Conservation (phyloP, 1,140 invertebrate genomes). For the Ptiloglossa arizonensis region DNA sequence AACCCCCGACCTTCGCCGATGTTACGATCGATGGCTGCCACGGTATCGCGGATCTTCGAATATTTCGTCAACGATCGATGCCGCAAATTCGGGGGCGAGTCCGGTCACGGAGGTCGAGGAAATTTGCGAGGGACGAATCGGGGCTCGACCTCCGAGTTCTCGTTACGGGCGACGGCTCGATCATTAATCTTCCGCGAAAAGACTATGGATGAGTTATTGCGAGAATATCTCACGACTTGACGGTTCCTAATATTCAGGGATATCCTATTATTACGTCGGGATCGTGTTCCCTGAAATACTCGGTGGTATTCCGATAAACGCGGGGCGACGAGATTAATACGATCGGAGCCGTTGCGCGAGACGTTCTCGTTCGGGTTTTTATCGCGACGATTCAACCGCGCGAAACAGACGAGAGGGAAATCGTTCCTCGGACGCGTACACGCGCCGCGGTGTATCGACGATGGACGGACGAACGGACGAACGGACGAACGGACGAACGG, state of each 20-base stretch:
- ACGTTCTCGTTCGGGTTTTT: too few relatives aligned
- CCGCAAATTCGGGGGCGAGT: not conserved
- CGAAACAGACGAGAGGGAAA: too few relatives aligned
- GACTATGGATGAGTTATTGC: slow-evolving; percentile 20
- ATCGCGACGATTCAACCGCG: too few relatives aligned
- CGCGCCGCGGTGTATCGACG: too few relatives aligned
- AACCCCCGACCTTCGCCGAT: too few relatives aligned
- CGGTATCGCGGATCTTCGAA: too few relatives aligned
- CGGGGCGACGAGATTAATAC: slow-evolving; percentile 41
- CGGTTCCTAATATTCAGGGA: slow-evolving; percentile 30
- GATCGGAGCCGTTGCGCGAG: too few relatives aligned
- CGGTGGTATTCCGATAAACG: slow-evolving; percentile 36
- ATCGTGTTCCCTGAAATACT: slow-evolving; percentile 35
- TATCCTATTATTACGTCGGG: slow-evolving; percentile 32
- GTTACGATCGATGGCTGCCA: too few relatives aligned
- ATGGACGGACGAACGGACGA: too few relatives aligned
- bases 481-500: too few relatives aligned
- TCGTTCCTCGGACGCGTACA: too few relatives aligned
- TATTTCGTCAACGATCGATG: too few relatives aligned
- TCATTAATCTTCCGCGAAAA: slow-evolving; percentile 40
- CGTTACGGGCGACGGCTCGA: not conserved
- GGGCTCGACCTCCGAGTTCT: not conserved
- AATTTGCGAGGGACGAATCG: slow-evolving; percentile 33
- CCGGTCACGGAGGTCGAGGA: not conserved
- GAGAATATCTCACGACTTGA: slow-evolving; percentile 37